These are phyloP conservation scores for Chelmon rostratus DNA, from an alignment of 2,797 vertebrate species.

Conservation along the genomic window DNA sequence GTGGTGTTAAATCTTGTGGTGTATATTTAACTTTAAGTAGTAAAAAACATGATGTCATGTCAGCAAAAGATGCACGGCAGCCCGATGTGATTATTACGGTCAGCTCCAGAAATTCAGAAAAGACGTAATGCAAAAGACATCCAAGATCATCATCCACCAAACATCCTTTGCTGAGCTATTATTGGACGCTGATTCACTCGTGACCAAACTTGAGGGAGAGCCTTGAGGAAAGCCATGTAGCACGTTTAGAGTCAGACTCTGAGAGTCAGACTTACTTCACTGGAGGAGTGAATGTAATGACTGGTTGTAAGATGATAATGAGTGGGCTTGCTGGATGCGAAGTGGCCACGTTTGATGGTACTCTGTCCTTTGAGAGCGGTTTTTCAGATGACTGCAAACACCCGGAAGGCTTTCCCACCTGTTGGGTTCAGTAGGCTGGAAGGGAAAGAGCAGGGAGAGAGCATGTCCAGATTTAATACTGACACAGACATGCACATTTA, in stretches of 20 bases:
- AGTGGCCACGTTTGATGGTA: conserved; percentile 41
- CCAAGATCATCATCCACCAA: conserved; percentile 22
- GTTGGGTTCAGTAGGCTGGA: conserved; percentile 93
- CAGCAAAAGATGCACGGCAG: conserved; percentile 15
- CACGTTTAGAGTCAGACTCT: conserved; percentile 39
- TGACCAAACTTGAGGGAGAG: conserved; percentile 43
- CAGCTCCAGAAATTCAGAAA: conserved; percentile 15
- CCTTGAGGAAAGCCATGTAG: conserved; percentile 53
- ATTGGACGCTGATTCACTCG: conserved; percentile 25
- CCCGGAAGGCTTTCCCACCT: conserved; percentile 95
- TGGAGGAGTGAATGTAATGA: conserved; percentile 61
- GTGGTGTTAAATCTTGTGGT: conserved; percentile 24
- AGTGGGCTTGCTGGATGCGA: conserved; percentile 55
- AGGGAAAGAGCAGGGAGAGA: conserved; percentile 13
- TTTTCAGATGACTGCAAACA: conserved; percentile 96
- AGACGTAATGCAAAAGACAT: conserved; percentile 25
- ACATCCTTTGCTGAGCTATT: conserved; percentile 31
- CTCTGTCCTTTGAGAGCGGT: conserved; percentile 59
- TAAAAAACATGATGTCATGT: conserved; percentile 43
- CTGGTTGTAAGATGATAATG: conserved; percentile 58
- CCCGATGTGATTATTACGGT: conserved; percentile 27
- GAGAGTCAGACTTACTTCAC: conserved; percentile 36
- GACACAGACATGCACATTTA: neutral
- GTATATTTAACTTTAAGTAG: conserved; percentile 19
- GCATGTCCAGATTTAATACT: neutral